These are phyloP conservation scores for Frieseomelitta varia DNA, from an alignment of 1,140 invertebrate species.

Conservation along the genomic window DNA sequence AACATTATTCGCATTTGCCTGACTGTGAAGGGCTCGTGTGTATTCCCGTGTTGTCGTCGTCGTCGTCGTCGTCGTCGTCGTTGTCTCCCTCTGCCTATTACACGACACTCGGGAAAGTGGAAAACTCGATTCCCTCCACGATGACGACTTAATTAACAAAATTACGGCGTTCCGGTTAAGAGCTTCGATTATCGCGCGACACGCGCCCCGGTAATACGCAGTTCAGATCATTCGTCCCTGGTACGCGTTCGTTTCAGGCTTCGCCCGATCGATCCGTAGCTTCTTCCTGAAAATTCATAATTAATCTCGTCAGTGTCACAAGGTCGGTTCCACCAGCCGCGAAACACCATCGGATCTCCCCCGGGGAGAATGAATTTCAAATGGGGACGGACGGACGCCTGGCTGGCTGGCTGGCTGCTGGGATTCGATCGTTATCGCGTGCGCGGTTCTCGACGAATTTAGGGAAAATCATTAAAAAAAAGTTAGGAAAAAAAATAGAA, in stretches of 20 bases:
- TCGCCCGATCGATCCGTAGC: not conserved
- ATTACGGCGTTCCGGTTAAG: not conserved
- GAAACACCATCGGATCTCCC: not conserved
- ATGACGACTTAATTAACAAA: conserved; percentile 27
- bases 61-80: not conserved
- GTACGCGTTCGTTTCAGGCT: not conserved
- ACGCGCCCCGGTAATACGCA: not conserved
- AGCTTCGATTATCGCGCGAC: not conserved
- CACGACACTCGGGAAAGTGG: not conserved
- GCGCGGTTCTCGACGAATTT: not conserved
- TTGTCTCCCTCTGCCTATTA: no score
- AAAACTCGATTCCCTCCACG: not conserved
- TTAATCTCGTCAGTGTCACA: conserved; percentile 22
- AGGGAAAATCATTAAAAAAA: conserved; percentile 22
- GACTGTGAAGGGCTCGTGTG: not conserved
- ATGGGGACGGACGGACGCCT: not conserved
- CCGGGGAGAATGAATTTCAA: conserved; percentile 4
- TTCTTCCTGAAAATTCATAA: conserved; percentile 24
- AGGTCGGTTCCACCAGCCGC: not conserved
- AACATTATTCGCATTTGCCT: conserved; percentile 66
- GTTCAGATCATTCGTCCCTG: not conserved
- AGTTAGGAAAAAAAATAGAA: no score
- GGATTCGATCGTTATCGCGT: conserved; percentile 4
- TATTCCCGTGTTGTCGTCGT: conserved; percentile 28
- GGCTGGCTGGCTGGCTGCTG: no score